Evolutionary conservation across 2,888 invertebrate species (phyloP), one percentile per base, ranked within the genome.

Genomic region (Euplexia lucipara): DNA sequence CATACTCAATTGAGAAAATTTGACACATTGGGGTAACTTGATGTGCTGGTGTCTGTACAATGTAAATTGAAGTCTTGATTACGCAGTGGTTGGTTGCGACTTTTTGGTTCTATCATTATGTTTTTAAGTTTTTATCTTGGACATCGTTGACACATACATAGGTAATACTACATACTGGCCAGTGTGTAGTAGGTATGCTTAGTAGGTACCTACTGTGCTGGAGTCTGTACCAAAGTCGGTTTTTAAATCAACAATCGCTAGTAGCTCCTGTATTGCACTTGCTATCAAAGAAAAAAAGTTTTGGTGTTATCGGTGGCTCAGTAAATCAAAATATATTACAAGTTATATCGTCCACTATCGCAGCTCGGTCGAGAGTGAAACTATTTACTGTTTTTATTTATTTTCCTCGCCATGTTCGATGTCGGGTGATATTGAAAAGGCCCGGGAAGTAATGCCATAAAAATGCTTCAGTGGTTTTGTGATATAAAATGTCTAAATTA

Each of bases 271-370:
- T 12, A 48, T 48, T 69, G 26, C 1, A 20, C 41, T 0, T 10
- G 9, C 26, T 54, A 34, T 44, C 34, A 6, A 37, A 45, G 49
- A 48, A 80, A 81, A 75, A 82, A 76, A 68, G 26, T 80, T 81
- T 70, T 64, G 59, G 74, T 75, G 72, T 53, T 84, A 86, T 84
- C 83, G 84, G 59, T 48, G 54, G 47, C 39, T 61, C 79, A 52
- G 75, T 86, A 86, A 83, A 86, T 86, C 86, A 86, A 72, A 76
- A 70, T 76, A 79, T 86, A 85, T 85, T 85, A 74, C 68, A 65
- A 75, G 65, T 64, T 72, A 65, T 70, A 78, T 81, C 76, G 73
- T 32, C 34, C 71, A 66, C 73, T 76, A 81, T 72, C 74, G 72
- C 48, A 10, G 65, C 39, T 49, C 47, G 70, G 12, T 67, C 70